These are phyloP conservation scores for Leucopternis melanops DNA, from an alignment of 2,113 vertebrate genomes.

Conservation along the genomic window DNA sequence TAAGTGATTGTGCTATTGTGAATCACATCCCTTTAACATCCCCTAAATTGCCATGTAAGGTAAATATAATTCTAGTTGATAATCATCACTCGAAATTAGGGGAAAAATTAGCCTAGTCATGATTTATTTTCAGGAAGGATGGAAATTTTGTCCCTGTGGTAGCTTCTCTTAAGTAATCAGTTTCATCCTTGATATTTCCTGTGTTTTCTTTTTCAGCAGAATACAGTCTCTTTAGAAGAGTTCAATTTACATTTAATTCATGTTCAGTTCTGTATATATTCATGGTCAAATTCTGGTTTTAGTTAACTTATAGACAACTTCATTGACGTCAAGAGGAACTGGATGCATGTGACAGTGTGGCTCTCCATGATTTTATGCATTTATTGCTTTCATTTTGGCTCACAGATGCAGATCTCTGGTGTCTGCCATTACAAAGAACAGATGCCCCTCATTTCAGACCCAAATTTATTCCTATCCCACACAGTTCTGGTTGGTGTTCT, in stretches of 20 bases:
- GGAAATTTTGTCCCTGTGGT: neutral
- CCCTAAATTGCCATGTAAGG: conserved; percentile 7
- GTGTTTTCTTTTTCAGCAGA: conserved; percentile 1
- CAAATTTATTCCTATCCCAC: neutral
- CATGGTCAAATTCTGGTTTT: neutral
- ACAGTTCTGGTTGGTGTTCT: neutral
- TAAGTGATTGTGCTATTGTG: neutral
- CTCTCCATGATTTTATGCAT: neutral
- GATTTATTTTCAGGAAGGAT: conserved; percentile 12
- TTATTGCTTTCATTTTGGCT: neutral
- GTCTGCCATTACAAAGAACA: neutral
- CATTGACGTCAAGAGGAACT: neutral
- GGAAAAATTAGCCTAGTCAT: neutral
- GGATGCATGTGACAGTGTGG: neutral
- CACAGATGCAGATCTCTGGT: neutral
- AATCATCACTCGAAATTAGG: neutral
- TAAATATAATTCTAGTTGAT: neutral
- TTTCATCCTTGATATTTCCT: neutral
- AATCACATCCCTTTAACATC: conserved; percentile 9
- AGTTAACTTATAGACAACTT: neutral
- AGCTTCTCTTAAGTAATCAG: neutral
- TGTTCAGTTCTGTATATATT: neutral
- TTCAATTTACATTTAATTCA: neutral
- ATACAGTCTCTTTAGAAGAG: neutral
- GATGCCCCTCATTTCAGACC: conserved; percentile 20